These are phyloP conservation scores for Drosophila equinoxialis DNA, from an alignment of 1,140 invertebrate species.

Conservation along the genomic window DNA sequence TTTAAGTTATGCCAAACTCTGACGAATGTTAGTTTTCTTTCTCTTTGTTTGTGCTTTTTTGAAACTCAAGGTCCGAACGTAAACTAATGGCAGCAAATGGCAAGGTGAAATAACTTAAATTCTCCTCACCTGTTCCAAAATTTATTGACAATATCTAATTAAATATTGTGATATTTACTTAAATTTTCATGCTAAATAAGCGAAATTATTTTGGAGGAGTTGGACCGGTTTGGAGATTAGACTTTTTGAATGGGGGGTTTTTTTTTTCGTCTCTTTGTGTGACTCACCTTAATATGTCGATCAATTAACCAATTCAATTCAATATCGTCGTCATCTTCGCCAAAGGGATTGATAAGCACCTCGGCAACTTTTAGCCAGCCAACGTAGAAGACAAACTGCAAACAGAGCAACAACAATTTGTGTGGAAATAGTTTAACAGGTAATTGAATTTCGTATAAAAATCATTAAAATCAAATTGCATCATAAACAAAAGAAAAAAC, in stretches of 20 bases:
- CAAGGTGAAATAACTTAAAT: conserved; percentile 11
- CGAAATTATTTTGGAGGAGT: conserved; percentile 42
- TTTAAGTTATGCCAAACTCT: conserved; percentile 12
- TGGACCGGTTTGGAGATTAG: conserved; percentile 46
- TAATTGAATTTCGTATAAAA: conserved; percentile 36
- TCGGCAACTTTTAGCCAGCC: conserved; percentile 98
- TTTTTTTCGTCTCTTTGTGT: background rate
- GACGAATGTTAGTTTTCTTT: conserved; percentile 14
- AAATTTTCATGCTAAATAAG: conserved; percentile 38
- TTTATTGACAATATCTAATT: conserved; percentile 24
- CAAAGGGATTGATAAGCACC: conserved; percentile 95
- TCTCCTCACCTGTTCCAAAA: background rate
- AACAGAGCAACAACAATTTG: conserved; percentile 51
- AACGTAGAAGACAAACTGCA: conserved; percentile 97
- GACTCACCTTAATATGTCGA: conserved; percentile 91
- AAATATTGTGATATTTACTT: conserved; percentile 25
- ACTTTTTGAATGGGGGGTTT: conserved; percentile 4
- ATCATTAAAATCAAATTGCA: conserved; percentile 41
- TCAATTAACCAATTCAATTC: conserved; percentile 96
- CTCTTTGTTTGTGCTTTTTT: too few relatives aligned
- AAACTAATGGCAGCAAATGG: conserved; percentile 11
- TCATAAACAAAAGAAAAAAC: conserved; percentile 29
- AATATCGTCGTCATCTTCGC: conserved; percentile 97
- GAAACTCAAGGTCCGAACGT: conserved; percentile 30
- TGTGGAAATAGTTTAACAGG: background rate